Conservation (phyloP, 2,797 vertebrate species). For the Enteromius anoplus region DNA sequence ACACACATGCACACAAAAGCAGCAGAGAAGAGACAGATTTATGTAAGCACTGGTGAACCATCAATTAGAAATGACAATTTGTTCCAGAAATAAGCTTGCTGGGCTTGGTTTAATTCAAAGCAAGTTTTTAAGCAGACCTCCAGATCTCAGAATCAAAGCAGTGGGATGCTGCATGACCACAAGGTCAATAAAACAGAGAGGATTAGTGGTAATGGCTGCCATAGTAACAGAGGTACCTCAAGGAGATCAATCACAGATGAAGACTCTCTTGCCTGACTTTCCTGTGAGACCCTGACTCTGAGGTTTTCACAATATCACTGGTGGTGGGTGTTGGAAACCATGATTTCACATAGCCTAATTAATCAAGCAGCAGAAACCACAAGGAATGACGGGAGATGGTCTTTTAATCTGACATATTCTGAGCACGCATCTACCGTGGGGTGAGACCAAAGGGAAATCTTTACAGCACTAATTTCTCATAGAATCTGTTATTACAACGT, state of each 20-base stretch:
- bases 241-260: conserved; percentile 44
- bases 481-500: not conserved
- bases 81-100: conserved; percentile 53
- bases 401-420: conserved; percentile 15
- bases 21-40: conserved; percentile 38
- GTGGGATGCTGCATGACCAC: conserved; percentile 24
- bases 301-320: conserved; percentile 45
- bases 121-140: conserved; percentile 50
- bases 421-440: not conserved
- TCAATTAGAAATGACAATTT: conserved; percentile 43
- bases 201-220: conserved; percentile 47
- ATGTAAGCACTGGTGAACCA: conserved; percentile 41
- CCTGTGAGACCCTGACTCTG: conserved; percentile 45
- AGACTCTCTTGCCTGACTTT: conserved; percentile 37
- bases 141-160: conserved; percentile 56
- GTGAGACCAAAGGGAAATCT: not conserved
- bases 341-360: conserved; percentile 30
- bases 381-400: conserved; percentile 14
- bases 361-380: conserved; percentile 51
- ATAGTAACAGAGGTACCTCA: conserved; percentile 46
- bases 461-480: not conserved
- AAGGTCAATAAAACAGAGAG: conserved; percentile 52
- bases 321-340: conserved; percentile 40
- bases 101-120: conserved; percentile 51
- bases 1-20: conserved; percentile 18